Conservation (phyloP, 2,888 invertebrate genomes). For the Electrophaes corylata region DNA sequence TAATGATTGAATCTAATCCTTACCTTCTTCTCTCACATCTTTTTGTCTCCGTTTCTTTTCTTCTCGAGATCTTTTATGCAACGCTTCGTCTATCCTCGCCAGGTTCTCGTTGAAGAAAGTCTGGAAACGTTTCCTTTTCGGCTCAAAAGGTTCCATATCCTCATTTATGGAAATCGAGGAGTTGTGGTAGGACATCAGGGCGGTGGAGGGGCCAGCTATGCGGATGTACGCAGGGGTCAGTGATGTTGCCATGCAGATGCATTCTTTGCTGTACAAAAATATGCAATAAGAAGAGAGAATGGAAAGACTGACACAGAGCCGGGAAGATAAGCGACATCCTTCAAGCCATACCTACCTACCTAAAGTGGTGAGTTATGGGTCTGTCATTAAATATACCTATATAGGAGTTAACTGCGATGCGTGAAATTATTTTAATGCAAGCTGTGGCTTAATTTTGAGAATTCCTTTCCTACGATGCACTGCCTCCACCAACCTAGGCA, state of each 20-base stretch:
- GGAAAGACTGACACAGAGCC: not conserved
- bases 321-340: no score
- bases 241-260: conserved; percentile 86
- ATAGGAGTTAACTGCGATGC: no score
- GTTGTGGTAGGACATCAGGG: conserved; percentile 72
- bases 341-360: no score
- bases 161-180: conserved; percentile 61
- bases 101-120: conserved; percentile 34
- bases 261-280: conserved; percentile 73
- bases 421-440: no score
- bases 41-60: conserved; percentile 8
- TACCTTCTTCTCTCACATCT: conserved; percentile 10
- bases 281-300: not conserved
- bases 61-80: conserved; percentile 4
- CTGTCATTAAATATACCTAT: no score
- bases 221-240: conserved; percentile 89
- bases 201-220: conserved; percentile 88
- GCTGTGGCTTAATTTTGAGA: no score
- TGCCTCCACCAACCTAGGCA: no score
- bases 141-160: conserved; percentile 29
- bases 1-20: not conserved
- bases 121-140: conserved; percentile 28
- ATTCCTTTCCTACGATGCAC: no score
- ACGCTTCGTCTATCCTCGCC: conserved; percentile 30
- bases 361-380: no score